Conservation (phyloP, 2,888 invertebrate species). For the Pollenia griseotomentosa region DNA sequence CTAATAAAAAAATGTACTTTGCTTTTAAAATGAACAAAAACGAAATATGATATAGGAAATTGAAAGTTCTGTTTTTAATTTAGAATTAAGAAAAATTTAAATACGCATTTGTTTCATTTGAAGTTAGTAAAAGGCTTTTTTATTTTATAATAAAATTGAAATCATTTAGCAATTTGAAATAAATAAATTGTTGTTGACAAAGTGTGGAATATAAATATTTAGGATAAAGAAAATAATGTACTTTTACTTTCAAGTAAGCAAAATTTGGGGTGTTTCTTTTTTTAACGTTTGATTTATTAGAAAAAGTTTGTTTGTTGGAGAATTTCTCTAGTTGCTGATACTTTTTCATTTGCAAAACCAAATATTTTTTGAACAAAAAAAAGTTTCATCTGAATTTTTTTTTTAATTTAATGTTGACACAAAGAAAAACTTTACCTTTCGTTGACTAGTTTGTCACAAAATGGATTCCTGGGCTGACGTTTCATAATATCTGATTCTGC, state of each 20-base stretch:
- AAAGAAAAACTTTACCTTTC: slow-evolving; percentile 91
- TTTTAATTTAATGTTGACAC: slow-evolving; percentile 75
- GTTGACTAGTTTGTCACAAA: slow-evolving; percentile 99
- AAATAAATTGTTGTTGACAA: slow-evolving; percentile 16
- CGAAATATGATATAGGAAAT: slow-evolving; percentile 20
- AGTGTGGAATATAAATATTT: slow-evolving; percentile 31
- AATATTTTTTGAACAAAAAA: slow-evolving; percentile 10
- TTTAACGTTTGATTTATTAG: neutral
- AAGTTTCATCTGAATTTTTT: slow-evolving; percentile 23
- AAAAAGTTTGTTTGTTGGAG: slow-evolving; percentile 30
- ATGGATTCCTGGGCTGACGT: slow-evolving; percentile 98
- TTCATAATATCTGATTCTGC: slow-evolving; percentile 99
- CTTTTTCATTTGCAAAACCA: slow-evolving; percentile 53
- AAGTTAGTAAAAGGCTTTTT: slow-evolving; percentile 39
- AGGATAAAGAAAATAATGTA: neutral
- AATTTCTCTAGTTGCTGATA: slow-evolving; percentile 50
- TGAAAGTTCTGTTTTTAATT: slow-evolving; percentile 11
- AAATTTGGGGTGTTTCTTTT: slow-evolving; percentile 13
- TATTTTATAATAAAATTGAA: slow-evolving; percentile 10
- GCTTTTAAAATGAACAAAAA: slow-evolving; percentile 51
- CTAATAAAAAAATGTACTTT: slow-evolving; percentile 73
- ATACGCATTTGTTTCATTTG: slow-evolving; percentile 60
- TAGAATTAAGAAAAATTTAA: slow-evolving; percentile 34
- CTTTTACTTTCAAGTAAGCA: slow-evolving; percentile 32
- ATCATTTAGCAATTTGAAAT: slow-evolving; percentile 21